Percentiles rank a stretch among this genome's conserved stretches.
phyloP scores from a whole-genome alignment of 2,113 vertebrate species.

The Macrotis lagotis region DNA sequence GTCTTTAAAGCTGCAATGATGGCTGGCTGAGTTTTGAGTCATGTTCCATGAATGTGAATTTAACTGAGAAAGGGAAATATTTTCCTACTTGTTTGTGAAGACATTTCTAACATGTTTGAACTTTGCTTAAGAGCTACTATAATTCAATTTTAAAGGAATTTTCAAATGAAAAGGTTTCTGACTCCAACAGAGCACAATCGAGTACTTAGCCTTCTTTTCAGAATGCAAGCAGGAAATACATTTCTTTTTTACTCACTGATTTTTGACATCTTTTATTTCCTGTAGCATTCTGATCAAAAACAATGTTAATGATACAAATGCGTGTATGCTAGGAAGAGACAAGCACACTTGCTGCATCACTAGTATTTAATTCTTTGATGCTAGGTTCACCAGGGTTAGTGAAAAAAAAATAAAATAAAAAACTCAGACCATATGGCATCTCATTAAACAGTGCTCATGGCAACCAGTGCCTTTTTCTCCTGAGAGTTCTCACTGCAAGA shows the following conservation, averaged over 20 bases:
- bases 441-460: conserved; percentile 1
- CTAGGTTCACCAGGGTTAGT: conserved; percentile 36
- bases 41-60: not conserved
- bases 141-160: conserved; percentile 51
- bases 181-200: conserved; percentile 1
- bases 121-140: not conserved
- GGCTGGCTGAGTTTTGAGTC: not conserved
- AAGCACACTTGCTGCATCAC: conserved; percentile 10
- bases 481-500: conserved; percentile 36
- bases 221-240: conserved; percentile 14
- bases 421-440: conserved; percentile 48
- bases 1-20: not conserved
- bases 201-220: not conserved
- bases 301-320: conserved; percentile 29
- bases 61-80: conserved; percentile 29
- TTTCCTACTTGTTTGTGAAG: conserved; percentile 40
- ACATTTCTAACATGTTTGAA: conserved; percentile 31
- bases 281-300: conserved; percentile 40
- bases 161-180: conserved; percentile 3
- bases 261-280: conserved; percentile 29
- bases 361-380: conserved; percentile 22
- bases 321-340: conserved; percentile 12
- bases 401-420: conserved; percentile 23
- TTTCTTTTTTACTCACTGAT: conserved; percentile 17
- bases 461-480: conserved; percentile 24